Evolutionary conservation across 1,140 invertebrate genomes (phyloP), one percentile per base, ranked within the genome.

Genomic region (Hycleus phaleratus): DNA sequence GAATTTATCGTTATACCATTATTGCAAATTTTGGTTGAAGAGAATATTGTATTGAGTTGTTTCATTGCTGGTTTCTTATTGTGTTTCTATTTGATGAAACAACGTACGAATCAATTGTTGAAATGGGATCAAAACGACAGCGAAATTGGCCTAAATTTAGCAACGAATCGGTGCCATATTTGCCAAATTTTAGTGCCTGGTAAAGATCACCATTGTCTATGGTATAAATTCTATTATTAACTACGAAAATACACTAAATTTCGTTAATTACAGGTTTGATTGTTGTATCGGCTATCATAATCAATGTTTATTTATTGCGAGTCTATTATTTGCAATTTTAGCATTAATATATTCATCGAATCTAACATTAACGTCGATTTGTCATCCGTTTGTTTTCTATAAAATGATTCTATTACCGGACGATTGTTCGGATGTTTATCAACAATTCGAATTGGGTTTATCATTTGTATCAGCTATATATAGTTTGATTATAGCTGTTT

Each of bases 401-500:
- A 81, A 78, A 32, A 77, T 76, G 6, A 75, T 87, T 58, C 73
- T 87, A 40, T 68, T 88, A 64, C 85, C 85, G 3, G 81, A 86
- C 67, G 81, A 87, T 63, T 88, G 86, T 70, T 82, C 80, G 56
- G 83, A 87, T 72, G 84, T 84, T 5, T 86, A 86, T 72, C 77
- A 81, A 72, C 78, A 84, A 58, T 79, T 81, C 60, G 75, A 81
- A 56, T 60, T 72, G 42, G 61, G 63, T 4, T 46, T 72, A 45
- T 65, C 65, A 11, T 72, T 72, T 65, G 69, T 71, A 6, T 59
- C 65, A 18, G 70, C 68, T 11, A 32, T 72, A 7, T 72, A 71
- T 48, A 70, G 69, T 59, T 53, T 72, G 25, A 39, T 60, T 7
- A 56, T 70, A 43, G 68, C 68, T 9, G 38, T 55, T 3, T 44